phyloP scores from a whole-genome alignment of 2,113 vertebrate species.

The Eulemur rufifrons region DNA sequence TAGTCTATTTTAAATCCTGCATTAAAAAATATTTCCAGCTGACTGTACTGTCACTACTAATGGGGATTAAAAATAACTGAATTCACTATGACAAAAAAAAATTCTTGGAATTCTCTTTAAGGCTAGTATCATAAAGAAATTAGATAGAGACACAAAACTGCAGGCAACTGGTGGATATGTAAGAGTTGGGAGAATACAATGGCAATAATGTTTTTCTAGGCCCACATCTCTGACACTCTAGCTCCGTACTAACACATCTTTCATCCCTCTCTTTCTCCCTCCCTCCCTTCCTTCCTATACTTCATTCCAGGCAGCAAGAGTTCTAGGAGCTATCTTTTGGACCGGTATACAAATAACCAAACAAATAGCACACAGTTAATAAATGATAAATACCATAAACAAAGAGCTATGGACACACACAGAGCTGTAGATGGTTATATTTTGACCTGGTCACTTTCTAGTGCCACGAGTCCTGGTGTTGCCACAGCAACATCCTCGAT shows the following conservation, averaged over 20 bases:
- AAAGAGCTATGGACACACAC: not conserved
- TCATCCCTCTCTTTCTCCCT: not conserved
- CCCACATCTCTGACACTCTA: not conserved
- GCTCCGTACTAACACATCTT: not conserved
- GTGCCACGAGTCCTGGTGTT: not conserved
- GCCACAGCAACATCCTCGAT: not conserved
- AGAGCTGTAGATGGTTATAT: not conserved
- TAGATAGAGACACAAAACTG: not conserved
- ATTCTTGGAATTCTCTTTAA: not conserved
- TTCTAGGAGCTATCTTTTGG: not conserved
- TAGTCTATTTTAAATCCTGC: not conserved
- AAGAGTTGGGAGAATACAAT: not conserved
- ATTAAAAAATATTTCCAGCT: conserved; percentile 25
- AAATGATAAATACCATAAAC: not conserved
- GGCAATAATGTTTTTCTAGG: not conserved
- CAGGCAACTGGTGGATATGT: not conserved
- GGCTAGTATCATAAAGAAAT: not conserved
- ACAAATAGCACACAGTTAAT: not conserved
- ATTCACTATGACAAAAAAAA: not conserved
- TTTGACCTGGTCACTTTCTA: not conserved
- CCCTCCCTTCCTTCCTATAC: not conserved
- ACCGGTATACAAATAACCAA: not conserved
- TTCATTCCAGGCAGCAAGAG: not conserved
- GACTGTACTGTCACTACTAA: not conserved
- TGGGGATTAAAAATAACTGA: not conserved